phyloP scores from a whole-genome alignment of 2,797 vertebrate genomes.

The Channa striata region DNA sequence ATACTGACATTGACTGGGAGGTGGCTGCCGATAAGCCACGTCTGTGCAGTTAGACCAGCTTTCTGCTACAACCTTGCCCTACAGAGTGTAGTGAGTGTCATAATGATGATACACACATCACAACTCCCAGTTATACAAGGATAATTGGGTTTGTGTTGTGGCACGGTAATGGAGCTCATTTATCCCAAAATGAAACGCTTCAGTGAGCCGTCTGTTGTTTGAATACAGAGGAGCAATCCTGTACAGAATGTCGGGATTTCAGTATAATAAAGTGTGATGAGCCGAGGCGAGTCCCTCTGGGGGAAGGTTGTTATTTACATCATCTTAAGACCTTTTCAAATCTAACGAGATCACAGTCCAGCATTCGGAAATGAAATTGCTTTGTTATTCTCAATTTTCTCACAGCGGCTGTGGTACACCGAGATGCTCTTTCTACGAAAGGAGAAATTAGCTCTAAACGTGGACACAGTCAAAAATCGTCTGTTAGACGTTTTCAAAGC shows the following conservation, averaged over 20 bases:
- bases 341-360: constrained; percentile 15
- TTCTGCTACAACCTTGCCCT: background rate
- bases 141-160: constrained; percentile 39
- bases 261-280: constrained; percentile 40
- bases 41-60: constrained; percentile 7
- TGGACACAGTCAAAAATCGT: background rate
- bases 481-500: too few species aligned
- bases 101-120: background rate
- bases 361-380: constrained; percentile 4
- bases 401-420: constrained; percentile 5
- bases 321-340: constrained; percentile 33
- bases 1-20: constrained; percentile 1
- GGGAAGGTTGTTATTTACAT: constrained; percentile 37
- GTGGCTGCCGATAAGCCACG: constrained; percentile 19
- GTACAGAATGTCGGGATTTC: constrained; percentile 28
- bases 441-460: background rate
- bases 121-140: background rate
- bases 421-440: background rate
- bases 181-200: constrained; percentile 12
- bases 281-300: background rate
- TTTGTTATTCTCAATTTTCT: constrained; percentile 23
- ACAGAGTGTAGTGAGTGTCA: constrained; percentile 10
- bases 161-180: constrained; percentile 11
- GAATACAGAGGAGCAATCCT: constrained; percentile 16
- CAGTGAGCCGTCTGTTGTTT: constrained; percentile 33